Percentiles rank a stretch among this genome's conserved stretches.
phyloP scores from a whole-genome alignment of 1,140 invertebrate genomes.

The Lepidurus apus region DNA sequence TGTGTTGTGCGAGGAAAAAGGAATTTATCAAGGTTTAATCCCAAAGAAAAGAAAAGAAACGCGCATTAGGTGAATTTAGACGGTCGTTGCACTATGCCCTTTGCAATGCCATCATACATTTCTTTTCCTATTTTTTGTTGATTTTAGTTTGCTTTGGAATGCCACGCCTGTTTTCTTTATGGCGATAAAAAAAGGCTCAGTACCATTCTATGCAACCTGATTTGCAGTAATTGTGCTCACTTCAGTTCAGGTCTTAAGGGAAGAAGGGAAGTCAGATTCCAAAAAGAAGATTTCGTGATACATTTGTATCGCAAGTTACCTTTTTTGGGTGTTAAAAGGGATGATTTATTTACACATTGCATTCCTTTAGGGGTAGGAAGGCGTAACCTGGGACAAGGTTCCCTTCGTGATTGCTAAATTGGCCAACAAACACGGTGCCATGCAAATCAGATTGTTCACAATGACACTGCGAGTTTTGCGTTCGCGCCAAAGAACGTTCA shows the following conservation, averaged over 20 bases:
- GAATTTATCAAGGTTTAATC: not conserved
- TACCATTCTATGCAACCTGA: not conserved
- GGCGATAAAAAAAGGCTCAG: not conserved
- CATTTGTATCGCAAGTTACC: not conserved
- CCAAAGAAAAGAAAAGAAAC: not conserved
- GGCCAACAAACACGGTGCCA: not conserved
- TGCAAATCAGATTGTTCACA: conserved; percentile 22
- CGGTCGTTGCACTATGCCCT: not conserved
- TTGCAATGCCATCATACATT: not conserved
- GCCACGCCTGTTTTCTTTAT: not conserved
- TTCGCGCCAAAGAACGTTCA: not conserved
- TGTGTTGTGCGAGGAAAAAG: not conserved
- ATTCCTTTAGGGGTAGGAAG: not conserved
- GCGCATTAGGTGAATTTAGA: not conserved
- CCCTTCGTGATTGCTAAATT: not conserved
- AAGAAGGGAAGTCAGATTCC: not conserved
- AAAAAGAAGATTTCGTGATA: not conserved
- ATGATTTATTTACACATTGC: not conserved
- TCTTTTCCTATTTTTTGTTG: not conserved
- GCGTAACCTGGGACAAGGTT: not conserved
- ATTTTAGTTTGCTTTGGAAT: not conserved
- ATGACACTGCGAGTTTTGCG: not conserved
- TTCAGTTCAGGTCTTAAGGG: not conserved
- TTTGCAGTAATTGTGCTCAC: not conserved
- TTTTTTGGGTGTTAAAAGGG: not conserved